These are phyloP conservation scores for Diogma glabrata DNA, from an alignment of 2,888 invertebrate species.

Conservation along the genomic window DNA sequence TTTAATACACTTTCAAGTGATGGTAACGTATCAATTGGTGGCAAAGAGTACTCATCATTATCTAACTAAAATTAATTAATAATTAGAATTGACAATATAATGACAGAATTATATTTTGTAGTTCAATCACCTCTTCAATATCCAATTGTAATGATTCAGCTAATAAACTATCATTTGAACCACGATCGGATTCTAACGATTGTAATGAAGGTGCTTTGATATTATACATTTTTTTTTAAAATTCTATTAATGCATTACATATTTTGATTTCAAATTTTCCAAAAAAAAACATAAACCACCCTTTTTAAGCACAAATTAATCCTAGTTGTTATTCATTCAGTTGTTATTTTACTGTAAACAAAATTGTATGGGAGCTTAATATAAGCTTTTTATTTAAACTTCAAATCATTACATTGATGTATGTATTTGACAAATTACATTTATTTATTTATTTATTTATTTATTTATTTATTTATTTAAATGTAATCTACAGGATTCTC, in stretches of 20 bases:
- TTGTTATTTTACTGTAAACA: too few relatives aligned
- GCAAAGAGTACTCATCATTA: slow-evolving; percentile 70
- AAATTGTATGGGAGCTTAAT: too few relatives aligned
- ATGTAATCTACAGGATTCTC: too few relatives aligned
- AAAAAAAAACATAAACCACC: neutral
- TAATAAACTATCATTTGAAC: slow-evolving; percentile 54
- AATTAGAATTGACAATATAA: slow-evolving; percentile 3
- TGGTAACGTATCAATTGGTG: slow-evolving; percentile 60
- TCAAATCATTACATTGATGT: too few relatives aligned
- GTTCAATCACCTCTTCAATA: slow-evolving; percentile 49
- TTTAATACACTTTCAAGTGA: slow-evolving; percentile 72
- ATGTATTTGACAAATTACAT: too few relatives aligned
- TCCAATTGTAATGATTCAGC: slow-evolving; percentile 47
- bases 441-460: too few relatives aligned
- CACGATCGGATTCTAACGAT: slow-evolving; percentile 47
- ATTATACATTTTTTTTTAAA: slow-evolving; percentile 26
- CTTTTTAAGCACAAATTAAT: too few relatives aligned
- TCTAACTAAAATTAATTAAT: slow-evolving; percentile 48
- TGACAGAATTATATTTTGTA: neutral
- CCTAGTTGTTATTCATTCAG: too few relatives aligned
- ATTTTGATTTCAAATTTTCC: neutral
- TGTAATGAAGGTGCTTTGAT: slow-evolving; percentile 38
- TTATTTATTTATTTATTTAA: too few relatives aligned
- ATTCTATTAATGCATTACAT: neutral
- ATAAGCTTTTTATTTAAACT: too few relatives aligned